Percentiles rank a stretch among this genome's conserved stretches.
Evolutionary conservation across 2,888 invertebrate genomes (phyloP).

Genomic region (Blastobasis adustella): DNA sequence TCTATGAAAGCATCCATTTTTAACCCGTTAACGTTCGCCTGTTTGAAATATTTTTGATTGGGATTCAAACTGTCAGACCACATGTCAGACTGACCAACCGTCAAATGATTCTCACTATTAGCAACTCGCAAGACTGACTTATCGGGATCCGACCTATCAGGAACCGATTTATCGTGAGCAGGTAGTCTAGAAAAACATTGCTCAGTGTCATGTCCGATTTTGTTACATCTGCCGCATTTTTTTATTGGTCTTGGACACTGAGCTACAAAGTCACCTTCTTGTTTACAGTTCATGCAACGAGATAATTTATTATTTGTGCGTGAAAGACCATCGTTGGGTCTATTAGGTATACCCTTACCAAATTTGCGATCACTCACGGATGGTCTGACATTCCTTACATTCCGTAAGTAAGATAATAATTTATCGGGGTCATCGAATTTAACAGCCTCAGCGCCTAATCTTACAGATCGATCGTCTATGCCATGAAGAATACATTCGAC

Average conservation of each 20-base stretch:
- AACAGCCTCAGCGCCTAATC: constrained; percentile 9
- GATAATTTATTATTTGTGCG: background rate
- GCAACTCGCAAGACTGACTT: background rate
- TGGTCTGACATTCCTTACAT: constrained; percentile 4
- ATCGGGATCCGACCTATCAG: background rate
- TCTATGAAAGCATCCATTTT: constrained; percentile 2
- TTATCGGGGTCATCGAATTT: constrained; percentile 12
- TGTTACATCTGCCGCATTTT: constrained; percentile 4
- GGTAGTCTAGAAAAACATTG: constrained; percentile 1
- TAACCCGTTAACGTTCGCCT: constrained; percentile 1
- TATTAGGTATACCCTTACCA: background rate
- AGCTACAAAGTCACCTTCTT: constrained; percentile 1
- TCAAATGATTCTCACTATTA: background rate
- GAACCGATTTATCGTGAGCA: background rate
- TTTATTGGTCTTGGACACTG: constrained; percentile 4
- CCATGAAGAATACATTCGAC: constrained; percentile 13
- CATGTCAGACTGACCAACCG: no score
- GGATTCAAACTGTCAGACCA: background rate
- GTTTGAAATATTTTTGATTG: constrained; percentile 5
- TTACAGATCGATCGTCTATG: constrained; percentile 5
- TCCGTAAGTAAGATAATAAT: constrained; percentile 10
- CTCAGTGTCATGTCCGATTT: constrained; percentile 1
- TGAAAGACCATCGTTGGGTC: background rate
- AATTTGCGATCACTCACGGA: background rate
- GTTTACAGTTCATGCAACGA: constrained; percentile 2